Conservation (phyloP, 2,888 invertebrate species). For the Timema podura region DNA sequence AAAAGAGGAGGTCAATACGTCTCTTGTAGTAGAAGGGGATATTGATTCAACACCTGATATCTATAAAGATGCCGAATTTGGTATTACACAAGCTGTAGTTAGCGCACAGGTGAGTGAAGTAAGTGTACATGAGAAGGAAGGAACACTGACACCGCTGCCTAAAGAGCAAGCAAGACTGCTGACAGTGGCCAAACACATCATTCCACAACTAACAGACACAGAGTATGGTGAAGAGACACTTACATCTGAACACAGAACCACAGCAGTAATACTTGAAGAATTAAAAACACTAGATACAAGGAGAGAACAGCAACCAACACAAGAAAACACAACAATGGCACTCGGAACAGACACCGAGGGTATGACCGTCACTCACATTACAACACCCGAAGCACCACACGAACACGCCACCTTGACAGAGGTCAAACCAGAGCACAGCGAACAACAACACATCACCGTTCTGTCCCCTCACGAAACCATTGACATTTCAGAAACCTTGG, state of each 20-base stretch:
- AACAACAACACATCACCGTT: slow-evolving; percentile 22
- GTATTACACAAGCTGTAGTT: not conserved
- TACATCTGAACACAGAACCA: slow-evolving; percentile 19
- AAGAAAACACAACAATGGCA: slow-evolving; percentile 21
- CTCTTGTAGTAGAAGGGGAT: slow-evolving; percentile 17
- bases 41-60: slow-evolving; percentile 15
- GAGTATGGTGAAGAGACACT: slow-evolving; percentile 22
- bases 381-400: slow-evolving; percentile 21
- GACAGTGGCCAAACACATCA: slow-evolving; percentile 25
- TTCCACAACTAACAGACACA: slow-evolving; percentile 21
- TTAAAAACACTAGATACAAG: slow-evolving; percentile 15
- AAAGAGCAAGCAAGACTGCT: slow-evolving; percentile 31
- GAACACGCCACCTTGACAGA: slow-evolving; percentile 28
- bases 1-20: slow-evolving; percentile 23
- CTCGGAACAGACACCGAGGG: slow-evolving; percentile 19
- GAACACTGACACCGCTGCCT: slow-evolving; percentile 26
- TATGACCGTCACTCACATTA: slow-evolving; percentile 24
- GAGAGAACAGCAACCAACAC: slow-evolving; percentile 10
- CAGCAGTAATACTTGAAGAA: slow-evolving; percentile 18
- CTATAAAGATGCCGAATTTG: not conserved
- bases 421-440: slow-evolving; percentile 33
- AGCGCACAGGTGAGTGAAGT: slow-evolving; percentile 28
- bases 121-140: slow-evolving; percentile 28
- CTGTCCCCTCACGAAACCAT: slow-evolving; percentile 31
- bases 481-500: slow-evolving; percentile 36